These are phyloP conservation scores for Notodonta dromedarius DNA, from an alignment of 2,888 invertebrate species.

Conservation along the genomic window DNA sequence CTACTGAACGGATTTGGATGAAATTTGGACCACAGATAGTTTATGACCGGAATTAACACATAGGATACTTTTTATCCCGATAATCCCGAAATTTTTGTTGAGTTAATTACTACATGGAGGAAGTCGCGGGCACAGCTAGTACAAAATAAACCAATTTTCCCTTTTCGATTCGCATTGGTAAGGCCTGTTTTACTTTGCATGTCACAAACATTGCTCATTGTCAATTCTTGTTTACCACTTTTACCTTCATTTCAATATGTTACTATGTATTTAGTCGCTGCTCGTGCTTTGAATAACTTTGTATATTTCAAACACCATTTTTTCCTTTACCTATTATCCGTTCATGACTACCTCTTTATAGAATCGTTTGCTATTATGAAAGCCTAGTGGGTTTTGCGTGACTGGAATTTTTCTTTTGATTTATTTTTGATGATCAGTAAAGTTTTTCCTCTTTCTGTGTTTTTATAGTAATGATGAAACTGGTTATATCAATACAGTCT, in stretches of 20 bases:
- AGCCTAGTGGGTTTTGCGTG: background rate
- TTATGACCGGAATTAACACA: too few species aligned
- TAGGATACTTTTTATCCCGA: too few species aligned
- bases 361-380: background rate
- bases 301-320: conserved; percentile 10
- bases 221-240: conserved; percentile 12
- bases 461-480: background rate
- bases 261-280: conserved; percentile 11
- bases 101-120: too few species aligned
- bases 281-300: conserved; percentile 24
- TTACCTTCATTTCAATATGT: conserved; percentile 14
- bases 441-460: background rate
- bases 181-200: too few species aligned
- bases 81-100: too few species aligned
- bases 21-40: too few species aligned
- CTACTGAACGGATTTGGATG: too few species aligned
- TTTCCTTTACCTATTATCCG: conserved; percentile 20
- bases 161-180: too few species aligned
- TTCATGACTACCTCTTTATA: background rate
- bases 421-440: background rate
- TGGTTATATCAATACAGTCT: background rate
- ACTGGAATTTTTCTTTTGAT: background rate
- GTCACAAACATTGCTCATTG: background rate
- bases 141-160: too few species aligned
- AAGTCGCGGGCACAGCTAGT: too few species aligned